Evolutionary conservation across 2,888 invertebrate species (phyloP).

Genomic region (Druceiella hillmani): DNA sequence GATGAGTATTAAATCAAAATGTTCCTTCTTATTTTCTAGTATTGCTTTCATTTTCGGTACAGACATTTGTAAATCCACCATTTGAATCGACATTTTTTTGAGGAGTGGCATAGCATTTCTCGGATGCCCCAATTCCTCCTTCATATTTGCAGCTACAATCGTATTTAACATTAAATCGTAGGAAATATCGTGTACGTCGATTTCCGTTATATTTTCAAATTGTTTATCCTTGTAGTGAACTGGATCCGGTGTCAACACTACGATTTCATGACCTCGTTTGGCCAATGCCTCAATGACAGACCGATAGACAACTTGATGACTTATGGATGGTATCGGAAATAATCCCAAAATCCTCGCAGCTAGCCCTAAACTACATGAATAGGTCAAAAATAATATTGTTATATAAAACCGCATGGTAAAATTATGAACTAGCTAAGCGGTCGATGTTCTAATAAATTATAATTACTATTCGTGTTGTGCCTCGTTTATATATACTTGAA

Average conservation of each 20-base stretch:
- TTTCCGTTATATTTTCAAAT: conserved; percentile 20
- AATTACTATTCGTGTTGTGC: too few relatives aligned
- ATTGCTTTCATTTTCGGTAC: conserved; percentile 25
- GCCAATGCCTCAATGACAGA: conserved; percentile 38
- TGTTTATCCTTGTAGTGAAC: conserved; percentile 29
- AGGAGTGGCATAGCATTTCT: not conserved
- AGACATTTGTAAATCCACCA: conserved; percentile 25
- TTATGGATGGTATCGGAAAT: conserved; percentile 37
- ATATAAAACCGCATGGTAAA: not conserved
- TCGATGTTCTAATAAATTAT: too few relatives aligned
- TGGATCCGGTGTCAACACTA: conserved; percentile 39
- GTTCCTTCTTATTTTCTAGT: conserved; percentile 20
- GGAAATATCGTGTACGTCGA: conserved; percentile 19
- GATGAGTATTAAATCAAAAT: conserved; percentile 35
- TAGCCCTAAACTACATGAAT: too few relatives aligned
- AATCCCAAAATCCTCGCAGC: conserved; percentile 37
- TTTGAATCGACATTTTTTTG: conserved; percentile 6
- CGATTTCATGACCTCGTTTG: conserved; percentile 38
- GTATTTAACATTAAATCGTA: conserved; percentile 21
- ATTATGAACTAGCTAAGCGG: too few relatives aligned
- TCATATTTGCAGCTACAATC: not conserved
- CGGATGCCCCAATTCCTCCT: conserved; percentile 2
- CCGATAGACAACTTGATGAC: conserved; percentile 40
- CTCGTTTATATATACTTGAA: too few relatives aligned
- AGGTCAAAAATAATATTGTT: not conserved